Evolutionary conservation across 2,113 vertebrate genomes (phyloP), one percentile per base, ranked within the genome.

Genomic region (Rhinichthys klamathensis): DNA sequence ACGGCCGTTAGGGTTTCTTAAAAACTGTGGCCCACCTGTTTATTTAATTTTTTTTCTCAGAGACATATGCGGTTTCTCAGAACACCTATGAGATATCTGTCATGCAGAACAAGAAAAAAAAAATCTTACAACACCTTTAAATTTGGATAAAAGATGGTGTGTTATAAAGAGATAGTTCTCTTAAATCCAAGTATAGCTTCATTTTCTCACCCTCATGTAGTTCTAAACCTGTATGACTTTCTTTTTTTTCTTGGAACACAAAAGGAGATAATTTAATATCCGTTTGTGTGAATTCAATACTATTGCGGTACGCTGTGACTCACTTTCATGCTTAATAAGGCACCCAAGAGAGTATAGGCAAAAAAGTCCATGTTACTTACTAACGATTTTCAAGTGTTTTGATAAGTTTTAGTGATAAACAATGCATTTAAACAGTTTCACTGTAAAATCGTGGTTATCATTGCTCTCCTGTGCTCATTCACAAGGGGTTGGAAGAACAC

Each of bases 321-420:
- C 70, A 74, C 11, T 46, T 46, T 46, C 23, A 73, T 74, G 70
- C 41, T 74, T 74, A 25, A 73, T 73, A 46, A 74, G 15, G n/a
- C 41, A 46, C 6, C 2, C n/a, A 25, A 44, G 38, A 44, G 38
- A 15, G 21, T 44, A 44, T 25, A 23, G 44, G 32, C 18, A 44
- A 73, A 70, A 51, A 25, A 44, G 4, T 2, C 10, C 11, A 44
- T 46, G 3, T 46, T 46, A 73, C 11, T 46, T 38, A 25, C 23
- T 73, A 46, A 73, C 15, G 11, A 46, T 73, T 25, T 25, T 11
- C n/a, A 46, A 46, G 70, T 13, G 70, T 46, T 74, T 74, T 72
- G 69, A 41, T 6, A 2, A 6, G 12, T 6, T 15, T 73, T 46
- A 23, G 41, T 25, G 23, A 46, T 23, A 73, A 46, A 46, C 41